Conservation (phyloP, 2,797 vertebrate species). For the Xenops minutus region DNA sequence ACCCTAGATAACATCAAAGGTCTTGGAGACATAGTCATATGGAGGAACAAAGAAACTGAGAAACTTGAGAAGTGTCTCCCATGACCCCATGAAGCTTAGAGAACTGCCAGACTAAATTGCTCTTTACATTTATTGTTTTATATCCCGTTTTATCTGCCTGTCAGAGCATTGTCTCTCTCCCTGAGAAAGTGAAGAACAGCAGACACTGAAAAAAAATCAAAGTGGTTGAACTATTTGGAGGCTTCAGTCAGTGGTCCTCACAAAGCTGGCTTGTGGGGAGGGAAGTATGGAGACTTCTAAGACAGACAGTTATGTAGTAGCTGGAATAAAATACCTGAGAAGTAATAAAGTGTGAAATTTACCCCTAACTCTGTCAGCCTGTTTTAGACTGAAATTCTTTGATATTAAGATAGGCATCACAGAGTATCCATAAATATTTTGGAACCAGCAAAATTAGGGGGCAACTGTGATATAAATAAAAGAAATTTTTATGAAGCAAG, state of each 20-base stretch:
- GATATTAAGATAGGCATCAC: background rate
- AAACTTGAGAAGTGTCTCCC: background rate
- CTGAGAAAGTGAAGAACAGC: background rate
- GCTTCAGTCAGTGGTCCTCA: background rate
- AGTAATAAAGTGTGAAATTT: background rate
- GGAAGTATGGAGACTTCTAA: background rate
- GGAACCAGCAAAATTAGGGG: background rate
- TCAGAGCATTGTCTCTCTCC: background rate
- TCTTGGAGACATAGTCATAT: background rate
- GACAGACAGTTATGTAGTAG: background rate
- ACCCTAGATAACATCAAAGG: background rate
- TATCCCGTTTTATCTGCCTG: background rate
- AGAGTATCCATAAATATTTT: background rate
- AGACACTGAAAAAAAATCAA: background rate
- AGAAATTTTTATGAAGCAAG: background rate
- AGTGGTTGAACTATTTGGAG: background rate
- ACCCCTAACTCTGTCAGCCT: background rate
- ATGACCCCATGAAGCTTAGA: background rate
- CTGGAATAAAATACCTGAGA: background rate
- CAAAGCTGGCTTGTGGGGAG: background rate
- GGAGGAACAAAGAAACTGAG: background rate
- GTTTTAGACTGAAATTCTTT: background rate
- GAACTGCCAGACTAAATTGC: background rate
- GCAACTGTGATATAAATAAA: background rate
- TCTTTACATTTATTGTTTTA: conserved; percentile 4